These are phyloP conservation scores for Odontocerum albicorne DNA, from an alignment of 2,888 invertebrate species.

Conservation along the genomic window DNA sequence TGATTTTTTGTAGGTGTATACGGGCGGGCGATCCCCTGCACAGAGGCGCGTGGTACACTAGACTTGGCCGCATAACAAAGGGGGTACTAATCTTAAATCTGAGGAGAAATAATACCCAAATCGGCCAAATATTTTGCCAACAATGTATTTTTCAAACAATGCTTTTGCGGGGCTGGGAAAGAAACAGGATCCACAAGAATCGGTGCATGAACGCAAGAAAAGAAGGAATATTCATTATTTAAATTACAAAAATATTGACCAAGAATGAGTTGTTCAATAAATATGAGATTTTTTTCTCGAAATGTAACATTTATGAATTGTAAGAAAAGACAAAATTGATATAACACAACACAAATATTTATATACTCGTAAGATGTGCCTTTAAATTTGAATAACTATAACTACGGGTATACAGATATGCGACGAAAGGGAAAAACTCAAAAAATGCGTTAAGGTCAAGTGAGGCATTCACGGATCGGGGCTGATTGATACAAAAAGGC, in stretches of 20 bases:
- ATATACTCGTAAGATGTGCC: too few relatives aligned
- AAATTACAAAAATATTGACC: not conserved
- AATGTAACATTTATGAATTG: not conserved
- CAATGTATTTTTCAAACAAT: constrained; percentile 26
- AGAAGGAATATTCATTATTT: too few relatives aligned
- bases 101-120: constrained; percentile 27
- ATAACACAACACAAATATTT: too few relatives aligned
- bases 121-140: constrained; percentile 25
- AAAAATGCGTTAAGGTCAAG: not conserved
- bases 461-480: not conserved
- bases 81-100: constrained; percentile 34
- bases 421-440: not conserved
- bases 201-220: not conserved
- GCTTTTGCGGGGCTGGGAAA: not conserved
- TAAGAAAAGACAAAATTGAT: not conserved
- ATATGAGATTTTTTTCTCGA: not conserved
- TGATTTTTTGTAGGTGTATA: too few relatives aligned
- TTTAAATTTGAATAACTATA: too few relatives aligned
- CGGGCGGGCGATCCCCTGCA: too few relatives aligned
- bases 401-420: too few relatives aligned
- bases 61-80: constrained; percentile 27
- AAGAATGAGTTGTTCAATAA: too few relatives aligned
- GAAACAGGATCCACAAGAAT: not conserved
- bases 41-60: constrained; percentile 16
- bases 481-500: not conserved